Evolutionary conservation across 2,888 invertebrate genomes (phyloP).

Genomic region (Drosophila nigricruria): DNA sequence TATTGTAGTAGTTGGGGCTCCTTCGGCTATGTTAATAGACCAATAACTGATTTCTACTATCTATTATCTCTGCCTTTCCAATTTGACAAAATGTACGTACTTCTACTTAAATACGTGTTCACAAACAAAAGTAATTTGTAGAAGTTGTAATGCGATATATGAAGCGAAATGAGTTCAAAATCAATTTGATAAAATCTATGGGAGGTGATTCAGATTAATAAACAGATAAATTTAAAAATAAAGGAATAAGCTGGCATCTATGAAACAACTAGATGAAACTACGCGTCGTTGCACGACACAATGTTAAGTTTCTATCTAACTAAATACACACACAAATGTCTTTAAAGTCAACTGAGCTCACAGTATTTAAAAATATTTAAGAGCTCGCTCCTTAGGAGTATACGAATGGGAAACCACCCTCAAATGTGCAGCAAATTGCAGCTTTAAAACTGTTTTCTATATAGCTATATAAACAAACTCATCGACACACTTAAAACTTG

Average conservation of each 20-base stretch:
- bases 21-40: slow-evolving; percentile 17
- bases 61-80: neutral
- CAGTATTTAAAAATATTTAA: neutral
- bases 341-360: neutral
- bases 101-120: neutral
- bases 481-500: too few relatives aligned
- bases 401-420: neutral
- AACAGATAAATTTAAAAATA: neutral
- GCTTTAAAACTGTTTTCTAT: too few relatives aligned
- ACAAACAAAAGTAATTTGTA: neutral
- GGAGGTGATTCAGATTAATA: neutral
- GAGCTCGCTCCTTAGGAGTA: neutral
- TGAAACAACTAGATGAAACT: neutral
- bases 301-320: neutral
- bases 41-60: slow-evolving; percentile 26
- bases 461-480: neutral
- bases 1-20: slow-evolving; percentile 12
- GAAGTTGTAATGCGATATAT: neutral
- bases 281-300: too few relatives aligned
- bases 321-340: too few relatives aligned
- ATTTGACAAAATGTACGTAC: neutral
- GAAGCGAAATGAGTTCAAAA: too few relatives aligned
- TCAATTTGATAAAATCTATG: neutral
- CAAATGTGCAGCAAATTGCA: neutral
- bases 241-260: too few relatives aligned